A percentile compares a stretch with the other conserved stretches of the same genome.
These are phyloP conservation scores for Drosophila gaucha DNA, from an alignment of 2,888 invertebrate species.

Conservation along the genomic window DNA sequence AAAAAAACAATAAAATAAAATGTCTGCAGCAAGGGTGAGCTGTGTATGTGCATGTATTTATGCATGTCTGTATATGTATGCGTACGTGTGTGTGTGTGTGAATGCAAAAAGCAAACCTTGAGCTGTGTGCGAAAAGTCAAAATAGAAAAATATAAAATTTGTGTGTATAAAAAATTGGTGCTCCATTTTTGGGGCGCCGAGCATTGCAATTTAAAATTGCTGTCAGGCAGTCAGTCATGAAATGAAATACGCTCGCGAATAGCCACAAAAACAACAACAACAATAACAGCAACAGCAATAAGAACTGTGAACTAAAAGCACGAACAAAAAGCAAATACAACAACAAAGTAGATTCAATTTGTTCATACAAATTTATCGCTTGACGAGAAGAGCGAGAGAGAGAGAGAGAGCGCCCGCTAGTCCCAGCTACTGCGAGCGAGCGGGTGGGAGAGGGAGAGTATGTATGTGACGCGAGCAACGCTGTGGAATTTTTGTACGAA, in stretches of 20 bases:
- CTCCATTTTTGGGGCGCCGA: slow-evolving; percentile 70
- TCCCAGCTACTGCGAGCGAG: neutral
- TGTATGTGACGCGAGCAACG: slow-evolving; percentile 1
- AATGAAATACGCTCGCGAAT: slow-evolving; percentile 62
- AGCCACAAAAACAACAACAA: slow-evolving; percentile 26
- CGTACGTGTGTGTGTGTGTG: slow-evolving; percentile 23
- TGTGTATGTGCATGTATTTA: slow-evolving; percentile 1
- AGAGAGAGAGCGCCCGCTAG: neutral
- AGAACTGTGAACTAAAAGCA: slow-evolving; percentile 13
- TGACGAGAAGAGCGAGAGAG: slow-evolving; percentile 27
- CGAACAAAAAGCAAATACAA: slow-evolving; percentile 32
- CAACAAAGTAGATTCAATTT: slow-evolving; percentile 59
- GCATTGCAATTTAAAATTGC: slow-evolving; percentile 68
- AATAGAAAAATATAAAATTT: slow-evolving; percentile 26
- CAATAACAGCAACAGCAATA: slow-evolving; percentile 8
- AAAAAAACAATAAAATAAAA: slow-evolving; percentile 61
- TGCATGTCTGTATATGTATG: slow-evolving; percentile 13
- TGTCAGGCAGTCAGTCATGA: slow-evolving; percentile 72
- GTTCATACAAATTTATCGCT: slow-evolving; percentile 72
- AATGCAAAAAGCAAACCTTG: slow-evolving; percentile 64
- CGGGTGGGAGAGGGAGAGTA: neutral
- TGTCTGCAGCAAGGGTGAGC: slow-evolving; percentile 69
- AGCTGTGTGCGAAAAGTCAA: slow-evolving; percentile 66
- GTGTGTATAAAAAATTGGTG: slow-evolving; percentile 54
- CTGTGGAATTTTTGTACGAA: slow-evolving; percentile 63